Percentiles rank a stretch among this genome's conserved stretches.
Evolutionary conservation across 2,797 vertebrate species (phyloP).

Genomic region (Spatula versicolor): DNA sequence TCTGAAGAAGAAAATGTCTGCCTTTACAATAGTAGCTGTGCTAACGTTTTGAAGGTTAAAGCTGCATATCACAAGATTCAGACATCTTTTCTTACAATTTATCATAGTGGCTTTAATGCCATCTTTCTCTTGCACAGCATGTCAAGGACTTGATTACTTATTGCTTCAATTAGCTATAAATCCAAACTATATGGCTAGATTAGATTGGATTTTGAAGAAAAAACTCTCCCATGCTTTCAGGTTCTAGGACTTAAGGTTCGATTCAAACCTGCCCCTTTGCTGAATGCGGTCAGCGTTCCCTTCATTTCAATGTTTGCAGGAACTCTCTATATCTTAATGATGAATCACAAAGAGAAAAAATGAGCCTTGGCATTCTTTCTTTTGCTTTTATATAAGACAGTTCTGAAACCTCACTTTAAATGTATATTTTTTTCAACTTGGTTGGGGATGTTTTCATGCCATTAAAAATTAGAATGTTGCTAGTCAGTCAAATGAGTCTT

Average conservation of each 20-base stretch:
- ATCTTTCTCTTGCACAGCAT: not conserved
- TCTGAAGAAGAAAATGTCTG: conserved; percentile 18
- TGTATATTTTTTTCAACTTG: not conserved
- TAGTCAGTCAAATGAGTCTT: not conserved
- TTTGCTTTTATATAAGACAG: not conserved
- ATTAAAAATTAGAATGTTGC: not conserved
- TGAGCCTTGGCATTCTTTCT: not conserved
- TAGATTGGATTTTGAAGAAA: not conserved
- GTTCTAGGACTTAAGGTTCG: not conserved
- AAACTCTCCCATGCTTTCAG: not conserved
- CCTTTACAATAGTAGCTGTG: not conserved
- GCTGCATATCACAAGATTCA: not conserved
- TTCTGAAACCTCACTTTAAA: not conserved
- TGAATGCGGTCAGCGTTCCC: not conserved
- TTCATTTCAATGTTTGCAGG: not conserved
- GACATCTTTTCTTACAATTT: not conserved
- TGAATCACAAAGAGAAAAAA: not conserved
- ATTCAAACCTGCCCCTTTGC: not conserved
- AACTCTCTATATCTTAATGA: not conserved
- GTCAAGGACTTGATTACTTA: not conserved
- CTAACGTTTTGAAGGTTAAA: conserved; percentile 38
- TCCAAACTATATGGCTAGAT: not conserved
- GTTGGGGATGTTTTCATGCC: not conserved
- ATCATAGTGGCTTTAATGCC: not conserved
- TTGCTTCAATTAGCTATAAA: not conserved